Evolutionary conservation across 1,140 invertebrate genomes (phyloP).

Genomic region (Hylaeus volcanicus): DNA sequence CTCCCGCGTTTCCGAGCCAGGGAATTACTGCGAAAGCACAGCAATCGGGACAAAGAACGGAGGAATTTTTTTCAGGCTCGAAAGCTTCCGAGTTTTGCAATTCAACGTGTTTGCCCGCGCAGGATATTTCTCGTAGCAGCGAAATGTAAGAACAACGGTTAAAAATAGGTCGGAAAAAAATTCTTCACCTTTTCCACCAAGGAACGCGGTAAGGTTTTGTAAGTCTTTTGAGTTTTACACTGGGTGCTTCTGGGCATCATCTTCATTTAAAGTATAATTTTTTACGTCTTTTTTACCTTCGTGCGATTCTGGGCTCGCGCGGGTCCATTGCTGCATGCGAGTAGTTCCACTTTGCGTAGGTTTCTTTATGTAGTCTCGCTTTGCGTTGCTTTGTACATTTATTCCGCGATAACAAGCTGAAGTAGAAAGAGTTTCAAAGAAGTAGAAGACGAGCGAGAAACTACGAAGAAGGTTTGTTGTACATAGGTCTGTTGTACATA

Average conservation of each 20-base stretch:
- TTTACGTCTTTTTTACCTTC: no score
- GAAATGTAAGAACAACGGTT: not conserved
- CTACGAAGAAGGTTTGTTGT: not conserved
- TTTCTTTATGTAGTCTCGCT: no score
- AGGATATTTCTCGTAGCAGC: not conserved
- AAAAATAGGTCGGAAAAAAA: not conserved
- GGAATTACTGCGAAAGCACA: not conserved
- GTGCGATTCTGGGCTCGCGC: no score
- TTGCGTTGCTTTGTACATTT: no score
- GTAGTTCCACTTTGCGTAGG: no score
- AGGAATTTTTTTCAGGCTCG: slow-evolving; percentile 6
- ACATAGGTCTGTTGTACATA: not conserved
- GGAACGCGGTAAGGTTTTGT: not conserved
- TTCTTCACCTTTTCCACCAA: not conserved
- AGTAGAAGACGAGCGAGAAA: not conserved
- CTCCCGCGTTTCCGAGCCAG: not conserved
- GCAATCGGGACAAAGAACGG: not conserved
- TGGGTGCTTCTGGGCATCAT: not conserved
- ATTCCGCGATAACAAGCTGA: not conserved
- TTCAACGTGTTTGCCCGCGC: slow-evolving; percentile 11
- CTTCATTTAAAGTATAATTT: no score
- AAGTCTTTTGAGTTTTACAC: not conserved
- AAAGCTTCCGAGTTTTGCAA: slow-evolving; percentile 23
- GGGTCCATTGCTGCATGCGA: no score
- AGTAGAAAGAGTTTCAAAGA: not conserved